Base-by-base conservation (phyloP, 2,797 vertebrate genomes). In the Chelmon rostratus region DNA sequence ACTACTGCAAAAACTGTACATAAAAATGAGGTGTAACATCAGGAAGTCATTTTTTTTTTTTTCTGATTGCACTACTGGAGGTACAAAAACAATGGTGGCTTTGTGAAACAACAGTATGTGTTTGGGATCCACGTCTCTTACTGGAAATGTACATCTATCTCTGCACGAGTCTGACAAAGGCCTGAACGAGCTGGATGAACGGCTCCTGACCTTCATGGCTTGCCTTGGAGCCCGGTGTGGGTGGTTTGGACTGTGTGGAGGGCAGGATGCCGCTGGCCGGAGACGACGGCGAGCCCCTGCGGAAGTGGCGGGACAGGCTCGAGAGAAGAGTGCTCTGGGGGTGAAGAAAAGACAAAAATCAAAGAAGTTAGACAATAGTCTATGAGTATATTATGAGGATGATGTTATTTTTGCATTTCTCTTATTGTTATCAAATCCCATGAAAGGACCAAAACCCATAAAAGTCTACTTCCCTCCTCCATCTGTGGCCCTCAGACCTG, bases 111-210 rank as follows among this genome's bases (percentile, higher is more conserved):
- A 52, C 5, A 40, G 28, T 13, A 21, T 23, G 6, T 3, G 4
- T 58, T 23, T 40, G 28, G 19, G 13, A 35, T 37, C 31, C 1
- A 16, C 6, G 19, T 56, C 11, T 40, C 35, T 3, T 23, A 0
- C 44, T 58, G 21, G 5, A 46, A 31, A 42, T 5, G 86, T 96
- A 96, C 95, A 7, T 23, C 88, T 97, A 99, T 97, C 97, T 96
- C 87, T 99, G 98, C 77, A 99, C 96, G 0, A 98, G 97, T 77
- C 96, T 92, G 66, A 98, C 96, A 1, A 99, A 99, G 31, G 97
- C 98, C 91, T 99, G 98, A 21, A 99, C 98, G 0, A 99, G 96
- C 92, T 99, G 98, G 82, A 99, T 96, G 82, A 99, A 92, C 6
- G 97, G 97, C 91, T 99, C 98, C 92, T 99, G 98, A 58, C 96